phyloP scores from a whole-genome alignment of 1,140 invertebrate genomes.

The Palaemon carinicauda region DNA sequence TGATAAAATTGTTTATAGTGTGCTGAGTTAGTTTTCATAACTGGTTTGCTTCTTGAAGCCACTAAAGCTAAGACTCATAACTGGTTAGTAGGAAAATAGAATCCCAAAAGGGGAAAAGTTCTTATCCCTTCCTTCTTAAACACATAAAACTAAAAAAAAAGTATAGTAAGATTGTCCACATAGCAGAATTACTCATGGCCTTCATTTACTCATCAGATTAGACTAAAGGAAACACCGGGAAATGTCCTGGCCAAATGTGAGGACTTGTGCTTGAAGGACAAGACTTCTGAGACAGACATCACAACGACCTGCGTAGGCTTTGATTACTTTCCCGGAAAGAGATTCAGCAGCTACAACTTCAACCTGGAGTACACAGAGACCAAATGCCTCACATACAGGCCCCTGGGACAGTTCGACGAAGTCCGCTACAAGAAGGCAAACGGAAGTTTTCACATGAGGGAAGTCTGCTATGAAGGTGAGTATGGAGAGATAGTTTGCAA shows the following conservation, averaged over 20 bases:
- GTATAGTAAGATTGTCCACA: no score
- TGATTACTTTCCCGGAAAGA: constrained; percentile 86
- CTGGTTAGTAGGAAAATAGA: no score
- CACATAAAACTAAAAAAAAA: no score
- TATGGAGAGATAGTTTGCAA: constrained; percentile 57
- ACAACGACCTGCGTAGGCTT: constrained; percentile 84
- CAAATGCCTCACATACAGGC: constrained; percentile 85
- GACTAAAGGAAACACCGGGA: constrained; percentile 28
- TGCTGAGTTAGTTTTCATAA: no score
- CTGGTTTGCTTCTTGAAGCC: no score
- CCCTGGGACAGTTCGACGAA: constrained; percentile 84
- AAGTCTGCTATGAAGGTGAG: constrained; percentile 89
- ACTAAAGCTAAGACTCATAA: no score
- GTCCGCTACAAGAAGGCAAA: constrained; percentile 75
- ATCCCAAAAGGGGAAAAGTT: no score
- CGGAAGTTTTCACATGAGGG: constrained; percentile 86
- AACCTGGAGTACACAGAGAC: constrained; percentile 87
- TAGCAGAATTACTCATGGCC: no score
- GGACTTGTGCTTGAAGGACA: constrained; percentile 83
- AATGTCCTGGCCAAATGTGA: constrained; percentile 81
- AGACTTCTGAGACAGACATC: constrained; percentile 80
- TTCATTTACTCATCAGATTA: neutral
- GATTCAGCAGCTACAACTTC: constrained; percentile 76
- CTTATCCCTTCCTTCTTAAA: no score
- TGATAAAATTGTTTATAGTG: no score